Evolutionary conservation across 1,140 invertebrate species (phyloP).

Genomic region (Ceratoteleas bidentatus): DNA sequence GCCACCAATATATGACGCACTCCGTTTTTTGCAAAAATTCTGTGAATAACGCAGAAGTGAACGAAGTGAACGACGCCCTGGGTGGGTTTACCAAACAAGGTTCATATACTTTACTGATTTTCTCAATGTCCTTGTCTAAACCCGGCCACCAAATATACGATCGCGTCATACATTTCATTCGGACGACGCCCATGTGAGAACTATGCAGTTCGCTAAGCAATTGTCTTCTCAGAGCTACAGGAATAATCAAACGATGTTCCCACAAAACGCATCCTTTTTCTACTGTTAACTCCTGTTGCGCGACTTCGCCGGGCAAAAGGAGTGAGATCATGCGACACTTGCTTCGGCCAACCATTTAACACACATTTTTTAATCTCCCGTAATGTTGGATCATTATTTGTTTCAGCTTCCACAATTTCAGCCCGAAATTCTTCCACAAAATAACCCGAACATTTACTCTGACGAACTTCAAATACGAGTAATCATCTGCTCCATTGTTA

Average conservation of each 20-base stretch:
- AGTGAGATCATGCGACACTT: conserved; percentile 23
- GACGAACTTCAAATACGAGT: conserved; percentile 11
- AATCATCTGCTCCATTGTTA: background rate
- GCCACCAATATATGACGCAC: no score
- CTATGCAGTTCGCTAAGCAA: conserved; percentile 70
- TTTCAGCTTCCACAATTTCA: conserved; percentile 17
- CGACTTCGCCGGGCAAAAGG: conserved; percentile 37
- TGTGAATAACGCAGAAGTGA: no score
- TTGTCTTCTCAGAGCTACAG: background rate
- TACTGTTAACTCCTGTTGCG: conserved; percentile 59
- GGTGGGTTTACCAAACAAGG: no score
- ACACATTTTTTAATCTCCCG: conserved; percentile 39
- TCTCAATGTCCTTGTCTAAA: no score
- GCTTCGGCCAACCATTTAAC: conserved; percentile 38
- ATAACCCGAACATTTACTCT: conserved; percentile 27
- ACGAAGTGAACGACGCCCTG: no score
- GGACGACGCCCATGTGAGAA: no score
- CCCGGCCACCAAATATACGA: no score
- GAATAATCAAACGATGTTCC: conserved; percentile 28
- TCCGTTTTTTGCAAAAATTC: no score
- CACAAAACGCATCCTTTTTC: conserved; percentile 56
- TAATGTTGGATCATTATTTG: conserved; percentile 34
- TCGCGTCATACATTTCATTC: no score
- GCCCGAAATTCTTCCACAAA: no score
- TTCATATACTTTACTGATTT: no score